Conservation (phyloP, 37 sponge, comb jelly and placozoan species). For the Beroe forskalii region DNA sequence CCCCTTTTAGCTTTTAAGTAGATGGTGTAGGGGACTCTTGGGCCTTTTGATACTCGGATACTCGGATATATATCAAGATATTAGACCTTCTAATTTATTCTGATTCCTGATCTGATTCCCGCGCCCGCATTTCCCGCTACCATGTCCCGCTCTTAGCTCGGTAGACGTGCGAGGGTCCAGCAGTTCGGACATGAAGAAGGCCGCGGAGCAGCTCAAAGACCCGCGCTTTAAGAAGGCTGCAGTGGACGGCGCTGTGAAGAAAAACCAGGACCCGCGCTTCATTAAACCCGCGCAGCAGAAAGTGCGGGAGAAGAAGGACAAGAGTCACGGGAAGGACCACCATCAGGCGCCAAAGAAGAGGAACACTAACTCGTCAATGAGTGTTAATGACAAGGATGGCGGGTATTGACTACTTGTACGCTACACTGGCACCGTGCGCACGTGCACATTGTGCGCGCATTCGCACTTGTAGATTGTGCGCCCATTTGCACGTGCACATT, state of each 20-base stretch:
- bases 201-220: constrained; percentile 2
- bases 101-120: too few species aligned
- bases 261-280: background rate
- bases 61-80: too few species aligned
- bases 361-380: background rate
- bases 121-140: too few species aligned
- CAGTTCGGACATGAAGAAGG: background rate
- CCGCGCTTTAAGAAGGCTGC: constrained; percentile 2
- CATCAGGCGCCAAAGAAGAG: background rate
- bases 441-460: too few species aligned
- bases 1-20: too few species aligned
- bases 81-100: too few species aligned
- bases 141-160: too few species aligned
- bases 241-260: background rate
- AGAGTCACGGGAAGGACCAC: background rate
- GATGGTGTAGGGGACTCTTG: too few species aligned
- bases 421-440: too few species aligned
- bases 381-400: background rate
- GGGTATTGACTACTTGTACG: background rate
- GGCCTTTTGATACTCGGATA: too few species aligned
- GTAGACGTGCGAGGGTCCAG: constrained; percentile 2
- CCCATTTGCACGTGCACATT: too few species aligned
- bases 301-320: background rate
- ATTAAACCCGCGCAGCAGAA: background rate
- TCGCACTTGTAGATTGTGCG: too few species aligned